Percentiles rank a stretch among this genome's conserved stretches.
phyloP scores from a whole-genome alignment of 2,888 invertebrate species.

The Mythimna albipuncta region DNA sequence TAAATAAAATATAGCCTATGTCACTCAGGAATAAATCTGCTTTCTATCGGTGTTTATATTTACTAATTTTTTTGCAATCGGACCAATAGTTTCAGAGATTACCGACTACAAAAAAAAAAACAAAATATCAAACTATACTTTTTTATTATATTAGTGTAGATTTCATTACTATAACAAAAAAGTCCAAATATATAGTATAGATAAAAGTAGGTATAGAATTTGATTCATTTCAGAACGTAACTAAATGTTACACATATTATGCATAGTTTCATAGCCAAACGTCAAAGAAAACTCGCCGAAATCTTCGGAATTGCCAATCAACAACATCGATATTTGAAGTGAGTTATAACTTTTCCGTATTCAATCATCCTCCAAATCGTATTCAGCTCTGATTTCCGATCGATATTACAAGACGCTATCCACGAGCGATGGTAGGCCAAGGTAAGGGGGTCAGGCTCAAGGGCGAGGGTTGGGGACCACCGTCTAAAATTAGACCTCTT shows the following conservation, averaged over 20 bases:
- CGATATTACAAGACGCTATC: conserved; percentile 37
- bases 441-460: conserved; percentile 48
- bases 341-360: conserved; percentile 9
- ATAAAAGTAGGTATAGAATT: no score
- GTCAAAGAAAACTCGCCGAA: neutral
- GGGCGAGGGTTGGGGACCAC: conserved; percentile 7
- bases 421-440: conserved; percentile 19
- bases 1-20: no score
- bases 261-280: neutral
- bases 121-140: no score
- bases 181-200: no score
- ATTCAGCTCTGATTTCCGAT: conserved; percentile 33
- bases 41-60: no score
- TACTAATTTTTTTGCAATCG: no score
- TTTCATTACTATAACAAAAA: no score
- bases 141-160: no score
- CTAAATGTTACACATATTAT: neutral
- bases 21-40: no score
- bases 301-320: conserved; percentile 15
- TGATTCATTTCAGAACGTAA: neutral
- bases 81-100: no score
- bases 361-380: neutral
- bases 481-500: conserved; percentile 15
- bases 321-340: conserved; percentile 5
- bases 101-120: no score